Evolutionary conservation across 2,797 vertebrate species (phyloP).

Genomic region (Onychomys leucogaster): DNA sequence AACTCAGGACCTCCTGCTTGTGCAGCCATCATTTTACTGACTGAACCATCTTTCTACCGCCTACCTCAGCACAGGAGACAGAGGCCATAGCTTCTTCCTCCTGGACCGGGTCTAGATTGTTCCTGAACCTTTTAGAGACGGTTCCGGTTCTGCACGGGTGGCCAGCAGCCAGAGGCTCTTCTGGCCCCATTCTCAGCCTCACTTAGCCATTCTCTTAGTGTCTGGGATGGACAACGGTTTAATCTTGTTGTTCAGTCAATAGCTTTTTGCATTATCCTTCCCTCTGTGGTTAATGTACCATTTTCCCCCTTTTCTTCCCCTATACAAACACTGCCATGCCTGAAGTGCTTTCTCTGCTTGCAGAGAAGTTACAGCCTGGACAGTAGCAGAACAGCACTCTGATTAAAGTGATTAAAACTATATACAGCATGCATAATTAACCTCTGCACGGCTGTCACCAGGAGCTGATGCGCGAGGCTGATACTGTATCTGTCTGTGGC

Average conservation of each 20-base stretch:
- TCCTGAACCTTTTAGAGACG: background rate
- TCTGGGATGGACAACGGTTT: background rate
- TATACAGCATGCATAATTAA: conserved; percentile 88
- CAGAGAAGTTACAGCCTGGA: conserved; percentile 80
- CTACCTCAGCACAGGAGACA: too few species aligned
- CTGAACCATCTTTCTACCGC: background rate
- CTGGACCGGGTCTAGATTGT: background rate
- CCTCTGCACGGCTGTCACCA: conserved; percentile 85
- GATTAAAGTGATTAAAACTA: conserved; percentile 89
- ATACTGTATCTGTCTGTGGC: conserved; percentile 83
- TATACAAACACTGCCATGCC: conserved; percentile 69
- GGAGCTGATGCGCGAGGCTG: conserved; percentile 82
- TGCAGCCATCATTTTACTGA: background rate
- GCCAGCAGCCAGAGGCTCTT: background rate
- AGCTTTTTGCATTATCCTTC: conserved; percentile 53
- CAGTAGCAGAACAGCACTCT: conserved; percentile 73
- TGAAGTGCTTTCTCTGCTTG: conserved; percentile 76
- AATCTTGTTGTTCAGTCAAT: background rate
- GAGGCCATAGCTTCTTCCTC: background rate
- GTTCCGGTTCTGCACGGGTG: fast-evolving
- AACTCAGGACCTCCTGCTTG: background rate
- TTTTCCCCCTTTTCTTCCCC: conserved; percentile 60
- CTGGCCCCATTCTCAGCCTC: background rate
- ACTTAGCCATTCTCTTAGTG: background rate
- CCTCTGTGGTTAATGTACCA: conserved; percentile 36